Conservation (phyloP, 2,888 invertebrate species). For the Nesidiocoris tenuis region DNA sequence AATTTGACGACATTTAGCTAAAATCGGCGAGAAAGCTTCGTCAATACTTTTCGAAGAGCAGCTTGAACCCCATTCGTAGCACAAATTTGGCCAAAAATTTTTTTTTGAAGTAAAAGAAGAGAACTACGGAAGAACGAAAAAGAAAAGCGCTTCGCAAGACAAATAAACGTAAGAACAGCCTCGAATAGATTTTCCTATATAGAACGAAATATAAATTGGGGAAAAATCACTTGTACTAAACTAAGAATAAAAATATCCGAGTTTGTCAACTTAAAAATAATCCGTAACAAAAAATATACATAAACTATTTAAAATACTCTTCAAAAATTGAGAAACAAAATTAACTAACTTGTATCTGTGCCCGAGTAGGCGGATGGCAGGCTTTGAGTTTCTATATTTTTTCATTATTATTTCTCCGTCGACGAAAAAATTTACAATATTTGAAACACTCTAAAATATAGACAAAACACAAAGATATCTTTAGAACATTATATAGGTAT, state of each 20-base stretch:
- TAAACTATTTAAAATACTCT: slow-evolving; percentile 45
- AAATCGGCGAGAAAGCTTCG: no score
- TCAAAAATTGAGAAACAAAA: slow-evolving; percentile 48
- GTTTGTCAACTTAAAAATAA: slow-evolving; percentile 11
- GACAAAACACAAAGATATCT: slow-evolving; percentile 49
- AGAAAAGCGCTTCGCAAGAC: slow-evolving; percentile 5
- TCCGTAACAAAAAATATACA: slow-evolving; percentile 48
- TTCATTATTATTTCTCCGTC: slow-evolving; percentile 41
- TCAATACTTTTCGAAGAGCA: no score
- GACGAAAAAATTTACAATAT: slow-evolving; percentile 23
- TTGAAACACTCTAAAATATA: slow-evolving; percentile 49
- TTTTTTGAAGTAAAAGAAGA: no score
- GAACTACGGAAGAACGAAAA: not conserved
- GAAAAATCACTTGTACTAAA: not conserved
- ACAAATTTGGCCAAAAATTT: no score
- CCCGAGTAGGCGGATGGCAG: slow-evolving; percentile 46
- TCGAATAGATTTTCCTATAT: not conserved
- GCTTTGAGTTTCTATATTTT: slow-evolving; percentile 42
- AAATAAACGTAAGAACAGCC: slow-evolving; percentile 3
- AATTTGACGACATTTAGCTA: no score
- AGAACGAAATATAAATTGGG: not conserved
- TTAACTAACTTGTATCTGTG: slow-evolving; percentile 48
- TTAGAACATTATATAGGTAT: slow-evolving; percentile 49
- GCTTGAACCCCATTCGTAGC: no score
- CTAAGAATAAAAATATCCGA: not conserved